Percentiles rank a stretch among this genome's conserved stretches.
Conservation (phyloP, 2,113 vertebrate genomes). For the Oreamnos americanus region DNA sequence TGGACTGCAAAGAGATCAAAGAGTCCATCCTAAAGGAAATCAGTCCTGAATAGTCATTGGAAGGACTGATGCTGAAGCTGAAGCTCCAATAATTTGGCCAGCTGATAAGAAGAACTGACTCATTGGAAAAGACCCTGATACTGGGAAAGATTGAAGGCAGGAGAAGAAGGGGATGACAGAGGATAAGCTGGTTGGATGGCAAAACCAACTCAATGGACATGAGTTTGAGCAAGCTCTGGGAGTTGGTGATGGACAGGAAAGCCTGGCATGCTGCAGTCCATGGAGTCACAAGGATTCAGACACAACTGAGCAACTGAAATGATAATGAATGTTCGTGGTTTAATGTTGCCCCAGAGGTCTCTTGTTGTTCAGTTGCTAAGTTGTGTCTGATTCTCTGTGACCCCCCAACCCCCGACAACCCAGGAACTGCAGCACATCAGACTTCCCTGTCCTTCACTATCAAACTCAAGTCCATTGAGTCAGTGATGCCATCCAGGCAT, state of each 20-base stretch:
- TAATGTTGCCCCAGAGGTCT: neutral
- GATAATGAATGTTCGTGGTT: neutral
- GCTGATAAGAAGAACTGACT: neutral
- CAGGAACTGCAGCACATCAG: neutral
- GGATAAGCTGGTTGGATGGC: neutral
- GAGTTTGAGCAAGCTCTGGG: neutral
- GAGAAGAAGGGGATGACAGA: neutral
- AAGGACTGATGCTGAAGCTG: neutral
- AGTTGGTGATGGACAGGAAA: neutral
- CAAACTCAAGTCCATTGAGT: neutral
- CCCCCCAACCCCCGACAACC: fast-evolving
- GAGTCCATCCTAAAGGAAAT: neutral
- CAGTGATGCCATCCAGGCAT: neutral
- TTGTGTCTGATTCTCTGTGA: neutral
- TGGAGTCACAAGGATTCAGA: neutral
- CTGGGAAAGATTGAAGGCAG: neutral
- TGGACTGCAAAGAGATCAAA: neutral
- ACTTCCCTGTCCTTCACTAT: neutral
- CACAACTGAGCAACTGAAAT: neutral
- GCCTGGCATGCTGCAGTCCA: neutral
- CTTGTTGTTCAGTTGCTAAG: neutral
- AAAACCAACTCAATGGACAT: neutral
- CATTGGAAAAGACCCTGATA: neutral
- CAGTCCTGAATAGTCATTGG: neutral
- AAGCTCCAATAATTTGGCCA: neutral